Conservation (phyloP, 2,888 invertebrate species). For the Ecdyonurus torrentis region DNA sequence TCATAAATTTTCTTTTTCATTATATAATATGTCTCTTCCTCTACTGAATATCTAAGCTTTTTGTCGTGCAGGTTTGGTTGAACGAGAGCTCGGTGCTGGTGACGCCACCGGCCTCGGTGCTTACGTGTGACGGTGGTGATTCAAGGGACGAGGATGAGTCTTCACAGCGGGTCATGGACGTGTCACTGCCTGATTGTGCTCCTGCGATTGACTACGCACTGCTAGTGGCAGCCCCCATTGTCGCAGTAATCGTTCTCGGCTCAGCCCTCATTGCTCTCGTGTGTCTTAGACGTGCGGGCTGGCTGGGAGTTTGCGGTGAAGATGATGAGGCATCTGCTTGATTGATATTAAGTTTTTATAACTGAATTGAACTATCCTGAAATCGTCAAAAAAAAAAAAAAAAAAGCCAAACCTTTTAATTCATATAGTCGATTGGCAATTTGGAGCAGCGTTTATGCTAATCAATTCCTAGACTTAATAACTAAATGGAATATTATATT, state of each 20-base stretch:
- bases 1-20: too few relatives aligned
- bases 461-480: too few relatives aligned
- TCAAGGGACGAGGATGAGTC: neutral
- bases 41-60: too few relatives aligned
- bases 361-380: too few relatives aligned
- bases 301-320: neutral
- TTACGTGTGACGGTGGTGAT: neutral
- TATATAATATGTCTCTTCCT: too few relatives aligned
- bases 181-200: neutral
- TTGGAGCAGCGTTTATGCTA: too few relatives aligned
- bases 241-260: neutral
- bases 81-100: neutral
- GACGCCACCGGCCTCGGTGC: neutral
- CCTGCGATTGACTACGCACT: neutral
- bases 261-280: neutral
- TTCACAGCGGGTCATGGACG: neutral
- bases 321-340: too few relatives aligned
- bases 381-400: too few relatives aligned
- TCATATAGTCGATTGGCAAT: too few relatives aligned
- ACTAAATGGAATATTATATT: too few relatives aligned
- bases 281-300: neutral
- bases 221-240: neutral
- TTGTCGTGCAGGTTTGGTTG: neutral
- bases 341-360: too few relatives aligned
- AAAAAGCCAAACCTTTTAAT: too few relatives aligned